These are phyloP conservation scores for Xenentodon cancila DNA, from an alignment of 2,797 vertebrate species.

Conservation along the genomic window DNA sequence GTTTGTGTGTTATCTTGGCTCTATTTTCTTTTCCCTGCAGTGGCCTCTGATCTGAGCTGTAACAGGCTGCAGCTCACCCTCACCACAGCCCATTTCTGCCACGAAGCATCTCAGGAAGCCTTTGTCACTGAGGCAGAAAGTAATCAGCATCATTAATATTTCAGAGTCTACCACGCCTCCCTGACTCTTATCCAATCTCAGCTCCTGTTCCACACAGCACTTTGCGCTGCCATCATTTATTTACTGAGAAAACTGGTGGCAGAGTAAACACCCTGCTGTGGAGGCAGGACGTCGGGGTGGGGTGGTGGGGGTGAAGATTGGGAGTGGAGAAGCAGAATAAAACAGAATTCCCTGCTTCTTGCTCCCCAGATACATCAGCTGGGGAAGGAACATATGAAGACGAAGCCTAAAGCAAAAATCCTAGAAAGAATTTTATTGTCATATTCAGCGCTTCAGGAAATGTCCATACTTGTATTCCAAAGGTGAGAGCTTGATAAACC, in stretches of 20 bases:
- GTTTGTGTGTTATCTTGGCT: neutral
- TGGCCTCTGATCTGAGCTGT: constrained; percentile 9
- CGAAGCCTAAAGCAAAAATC: too few relatives aligned
- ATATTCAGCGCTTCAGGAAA: too few relatives aligned
- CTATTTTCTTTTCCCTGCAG: neutral
- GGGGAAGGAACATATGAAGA: too few relatives aligned
- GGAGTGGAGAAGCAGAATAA: neutral
- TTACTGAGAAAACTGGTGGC: constrained; percentile 71
- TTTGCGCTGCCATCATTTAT: constrained; percentile 79
- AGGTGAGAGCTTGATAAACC: too few relatives aligned
- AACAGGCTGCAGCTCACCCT: constrained; percentile 27
- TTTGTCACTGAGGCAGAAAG: constrained; percentile 54
- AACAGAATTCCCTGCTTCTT: neutral
- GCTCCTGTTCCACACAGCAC: constrained; percentile 60
- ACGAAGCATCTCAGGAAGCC: constrained; percentile 52
- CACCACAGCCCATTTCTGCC: constrained; percentile 38
- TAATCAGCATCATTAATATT: constrained; percentile 81
- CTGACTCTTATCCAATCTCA: constrained; percentile 66
- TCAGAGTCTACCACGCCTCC: constrained; percentile 64
- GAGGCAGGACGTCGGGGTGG: constrained; percentile 16
- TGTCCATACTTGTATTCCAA: too few relatives aligned
- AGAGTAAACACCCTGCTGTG: constrained; percentile 58
- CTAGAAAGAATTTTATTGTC: too few relatives aligned
- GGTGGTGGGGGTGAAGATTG: neutral
- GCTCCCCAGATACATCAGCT: too few relatives aligned